Conservation (phyloP, 2,797 vertebrate genomes). For the Lepus oiostolus region DNA sequence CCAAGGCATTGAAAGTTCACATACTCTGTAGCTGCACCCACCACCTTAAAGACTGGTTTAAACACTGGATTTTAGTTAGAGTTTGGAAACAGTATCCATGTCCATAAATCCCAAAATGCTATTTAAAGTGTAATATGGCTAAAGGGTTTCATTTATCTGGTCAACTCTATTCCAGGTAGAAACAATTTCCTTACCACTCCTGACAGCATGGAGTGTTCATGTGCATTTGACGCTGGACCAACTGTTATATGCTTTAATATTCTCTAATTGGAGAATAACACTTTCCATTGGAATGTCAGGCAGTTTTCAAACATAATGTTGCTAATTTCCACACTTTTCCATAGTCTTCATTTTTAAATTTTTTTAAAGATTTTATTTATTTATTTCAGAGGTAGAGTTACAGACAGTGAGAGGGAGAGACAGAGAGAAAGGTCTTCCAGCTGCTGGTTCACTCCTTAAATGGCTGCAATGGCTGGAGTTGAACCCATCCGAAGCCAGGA, state of each 20-base stretch:
- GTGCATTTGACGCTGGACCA: slow-evolving; percentile 24
- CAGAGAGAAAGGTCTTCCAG: too few species aligned
- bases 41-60: slow-evolving; percentile 29
- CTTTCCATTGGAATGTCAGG: slow-evolving; percentile 73
- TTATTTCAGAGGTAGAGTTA: too few species aligned
- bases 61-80: slow-evolving; percentile 77
- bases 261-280: slow-evolving; percentile 74
- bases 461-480: too few species aligned
- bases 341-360: background rate
- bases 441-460: too few species aligned
- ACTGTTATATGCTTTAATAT: slow-evolving; percentile 65
- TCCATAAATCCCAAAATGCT: slow-evolving; percentile 77
- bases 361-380: too few species aligned
- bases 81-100: slow-evolving; percentile 67
- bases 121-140: slow-evolving; percentile 75
- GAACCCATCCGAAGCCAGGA: too few species aligned
- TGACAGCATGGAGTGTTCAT: slow-evolving; percentile 50
- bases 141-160: slow-evolving; percentile 79
- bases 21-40: background rate
- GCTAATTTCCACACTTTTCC: slow-evolving; percentile 69
- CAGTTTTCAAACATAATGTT: slow-evolving; percentile 73
- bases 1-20: slow-evolving; percentile 62
- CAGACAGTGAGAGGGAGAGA: too few species aligned
- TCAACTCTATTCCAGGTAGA: slow-evolving; percentile 73
- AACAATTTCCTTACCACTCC: slow-evolving; percentile 72